A percentile compares a stretch with the other conserved stretches of the same genome.
These are phyloP conservation scores for Amblyornis subalaris DNA, from an alignment of 2,113 vertebrate genomes.

Conservation along the genomic window DNA sequence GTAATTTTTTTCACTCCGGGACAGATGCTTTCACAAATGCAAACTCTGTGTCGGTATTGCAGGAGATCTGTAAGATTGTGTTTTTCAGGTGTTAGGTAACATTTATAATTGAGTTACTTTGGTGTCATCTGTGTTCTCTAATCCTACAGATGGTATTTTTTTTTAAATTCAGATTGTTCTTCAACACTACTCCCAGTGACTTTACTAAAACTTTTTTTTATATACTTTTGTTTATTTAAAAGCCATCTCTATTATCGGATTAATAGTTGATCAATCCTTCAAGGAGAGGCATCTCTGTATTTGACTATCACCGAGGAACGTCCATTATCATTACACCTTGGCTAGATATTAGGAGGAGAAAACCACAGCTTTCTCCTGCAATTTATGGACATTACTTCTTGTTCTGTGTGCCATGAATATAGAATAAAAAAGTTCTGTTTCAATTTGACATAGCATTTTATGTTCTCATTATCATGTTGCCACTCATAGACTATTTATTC, in stretches of 20 bases:
- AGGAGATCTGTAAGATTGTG: neutral
- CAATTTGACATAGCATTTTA: neutral
- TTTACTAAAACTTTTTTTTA: neutral
- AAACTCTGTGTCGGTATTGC: neutral
- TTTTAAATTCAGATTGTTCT: neutral
- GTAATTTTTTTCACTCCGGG: conserved; percentile 51
- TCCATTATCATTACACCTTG: neutral
- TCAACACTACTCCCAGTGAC: neutral
- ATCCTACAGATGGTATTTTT: neutral
- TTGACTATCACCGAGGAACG: neutral
- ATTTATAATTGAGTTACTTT: neutral
- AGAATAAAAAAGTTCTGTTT: neutral
- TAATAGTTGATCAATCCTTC: neutral
- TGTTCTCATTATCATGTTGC: neutral
- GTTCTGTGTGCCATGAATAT: neutral
- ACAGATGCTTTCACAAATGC: conserved; percentile 50
- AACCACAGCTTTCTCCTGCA: neutral
- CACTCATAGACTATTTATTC: neutral
- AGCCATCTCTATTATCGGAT: neutral
- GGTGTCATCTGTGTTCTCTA: neutral
- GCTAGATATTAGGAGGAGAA: neutral
- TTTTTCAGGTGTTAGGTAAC: conserved; percentile 2
- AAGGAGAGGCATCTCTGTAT: neutral
- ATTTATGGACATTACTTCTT: neutral
- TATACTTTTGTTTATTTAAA: neutral